phyloP scores from a whole-genome alignment of 2,113 vertebrate species.

The Vulpes lagopus region DNA sequence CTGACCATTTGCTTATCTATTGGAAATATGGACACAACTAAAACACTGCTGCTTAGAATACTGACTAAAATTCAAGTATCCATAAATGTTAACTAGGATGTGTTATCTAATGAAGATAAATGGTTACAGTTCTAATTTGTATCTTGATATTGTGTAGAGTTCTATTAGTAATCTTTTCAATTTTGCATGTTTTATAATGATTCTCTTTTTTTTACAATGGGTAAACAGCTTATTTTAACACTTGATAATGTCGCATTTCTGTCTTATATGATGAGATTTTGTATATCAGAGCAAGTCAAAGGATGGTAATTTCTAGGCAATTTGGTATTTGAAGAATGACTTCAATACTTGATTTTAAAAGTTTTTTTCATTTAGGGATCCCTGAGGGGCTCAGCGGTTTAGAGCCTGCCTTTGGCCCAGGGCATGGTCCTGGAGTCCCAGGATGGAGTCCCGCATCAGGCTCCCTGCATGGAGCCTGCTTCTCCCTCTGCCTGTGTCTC shows the following conservation, averaged over 20 bases:
- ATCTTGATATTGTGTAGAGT: neutral
- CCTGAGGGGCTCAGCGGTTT: no score
- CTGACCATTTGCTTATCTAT: neutral
- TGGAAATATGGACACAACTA: neutral
- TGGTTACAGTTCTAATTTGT: neutral
- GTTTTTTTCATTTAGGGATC: neutral
- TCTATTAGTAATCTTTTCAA: constrained; percentile 24
- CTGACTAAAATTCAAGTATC: constrained; percentile 9
- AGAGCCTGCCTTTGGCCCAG: no score
- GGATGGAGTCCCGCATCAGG: no score
- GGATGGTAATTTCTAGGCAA: neutral
- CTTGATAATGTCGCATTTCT: neutral
- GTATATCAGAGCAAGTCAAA: neutral
- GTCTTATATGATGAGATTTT: neutral
- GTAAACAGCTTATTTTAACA: neutral
- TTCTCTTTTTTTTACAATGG: neutral
- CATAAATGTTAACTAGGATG: neutral
- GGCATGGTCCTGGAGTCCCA: no score
- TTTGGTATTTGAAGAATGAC: neutral
- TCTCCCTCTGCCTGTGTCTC: no score
- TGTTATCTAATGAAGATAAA: constrained; percentile 2
- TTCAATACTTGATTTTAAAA: constrained; percentile 34
- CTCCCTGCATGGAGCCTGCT: no score
- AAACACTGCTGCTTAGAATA: neutral
- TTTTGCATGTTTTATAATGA: neutral